Evolutionary conservation across 2,888 invertebrate species (phyloP), one percentile per base, ranked within the genome.

Genomic region (Eristalis arbustorum): DNA sequence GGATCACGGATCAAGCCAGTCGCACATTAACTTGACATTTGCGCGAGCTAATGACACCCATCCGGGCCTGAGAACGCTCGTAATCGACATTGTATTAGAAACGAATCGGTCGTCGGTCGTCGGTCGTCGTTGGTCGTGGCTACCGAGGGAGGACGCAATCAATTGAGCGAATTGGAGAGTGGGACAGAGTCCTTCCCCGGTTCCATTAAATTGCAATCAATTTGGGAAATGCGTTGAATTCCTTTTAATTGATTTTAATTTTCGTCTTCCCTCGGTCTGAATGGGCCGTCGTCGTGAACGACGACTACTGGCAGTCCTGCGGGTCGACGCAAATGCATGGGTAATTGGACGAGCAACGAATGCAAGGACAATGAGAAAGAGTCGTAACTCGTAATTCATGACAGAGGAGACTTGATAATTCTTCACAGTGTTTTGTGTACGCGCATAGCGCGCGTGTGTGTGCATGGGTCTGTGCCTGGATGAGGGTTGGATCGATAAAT

Each of bases 191-290:
- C 37, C 23, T n/a, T 63, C 59, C 4, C 59, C 42, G 18, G 23
- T 22, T 37, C 73, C 74, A 83, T 83, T 87, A 82, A 87, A 87
- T 82, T 71, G 67, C 75, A 87, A 87, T 87, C 78, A 87, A 83
- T 83, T 83, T 79, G 67, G 75, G 49, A 74, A 81, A 82, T 77
- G 56, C 40, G 64, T 71, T 71, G 63, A 72, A 77, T 79, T 79
- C 72, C 75, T 83, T 78, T 87, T 74, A 87, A 87, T 87, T 87
- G 83, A 79, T 87, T 83, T 87, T 78, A 87, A 87, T 87, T 87
- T 75, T 72, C 49, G 49, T 49, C 49, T 49, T 83, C 66, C 78
- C 57, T n/a, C 75, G 66, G 64, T 59, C n/a, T 25, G 23, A 49
- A 80, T n/a, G 22, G 57, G 57, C 11, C 22, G 1, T 22, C 84